phyloP scores from a whole-genome alignment of 2,113 vertebrate species.

The Ochotona curzoniae region DNA sequence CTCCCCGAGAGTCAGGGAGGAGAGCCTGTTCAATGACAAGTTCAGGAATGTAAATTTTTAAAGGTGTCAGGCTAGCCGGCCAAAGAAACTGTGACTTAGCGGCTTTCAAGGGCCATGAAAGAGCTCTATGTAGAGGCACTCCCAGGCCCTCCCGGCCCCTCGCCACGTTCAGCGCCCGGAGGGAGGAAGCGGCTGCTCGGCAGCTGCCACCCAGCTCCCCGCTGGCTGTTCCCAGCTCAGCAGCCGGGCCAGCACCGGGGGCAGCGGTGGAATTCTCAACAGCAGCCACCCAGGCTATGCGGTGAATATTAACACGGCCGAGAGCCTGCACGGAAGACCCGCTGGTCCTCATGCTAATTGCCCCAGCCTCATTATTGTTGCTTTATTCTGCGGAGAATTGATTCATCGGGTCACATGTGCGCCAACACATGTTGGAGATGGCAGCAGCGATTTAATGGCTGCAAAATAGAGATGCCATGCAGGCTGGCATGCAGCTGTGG shows the following conservation, averaged over 20 bases:
- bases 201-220: neutral
- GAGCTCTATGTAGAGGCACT: conserved; percentile 15
- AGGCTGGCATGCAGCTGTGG: neutral
- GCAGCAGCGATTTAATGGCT: conserved; percentile 39
- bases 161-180: neutral
- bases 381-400: conserved; percentile 13
- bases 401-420: neutral
- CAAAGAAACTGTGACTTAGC: neutral
- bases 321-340: neutral
- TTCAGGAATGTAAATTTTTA: conserved; percentile 49
- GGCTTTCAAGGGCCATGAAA: neutral
- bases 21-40: conserved; percentile 33
- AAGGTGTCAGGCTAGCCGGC: conserved; percentile 41
- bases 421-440: neutral
- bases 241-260: neutral
- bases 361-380: neutral
- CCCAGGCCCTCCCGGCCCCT: neutral
- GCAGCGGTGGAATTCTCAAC: neutral
- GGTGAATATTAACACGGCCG: neutral
- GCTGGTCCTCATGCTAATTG: neutral
- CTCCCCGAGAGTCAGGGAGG: neutral
- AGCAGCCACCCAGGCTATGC: neutral
- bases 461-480: neutral
- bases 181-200: neutral
- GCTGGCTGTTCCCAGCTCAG: neutral